phyloP scores from a whole-genome alignment of 2,797 vertebrate genomes.

The Enteromius argenteus region DNA sequence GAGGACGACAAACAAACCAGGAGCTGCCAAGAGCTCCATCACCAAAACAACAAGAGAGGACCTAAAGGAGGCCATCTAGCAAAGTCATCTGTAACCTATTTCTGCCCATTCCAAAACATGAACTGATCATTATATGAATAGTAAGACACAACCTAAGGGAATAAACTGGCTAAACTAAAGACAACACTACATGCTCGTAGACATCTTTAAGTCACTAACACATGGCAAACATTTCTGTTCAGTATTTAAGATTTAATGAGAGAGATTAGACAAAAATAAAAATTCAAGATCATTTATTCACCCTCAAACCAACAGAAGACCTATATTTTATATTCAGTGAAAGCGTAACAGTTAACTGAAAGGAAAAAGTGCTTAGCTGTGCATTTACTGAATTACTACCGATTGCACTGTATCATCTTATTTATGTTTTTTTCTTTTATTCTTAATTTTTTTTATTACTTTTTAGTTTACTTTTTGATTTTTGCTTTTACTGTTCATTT shows the following conservation, averaged over 20 bases:
- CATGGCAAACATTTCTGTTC: conserved; percentile 2
- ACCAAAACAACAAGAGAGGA: conserved; percentile 69
- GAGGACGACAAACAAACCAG: conserved; percentile 75
- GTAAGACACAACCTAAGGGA: background rate
- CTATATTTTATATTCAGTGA: background rate
- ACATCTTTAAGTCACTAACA: background rate
- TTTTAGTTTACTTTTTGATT: background rate
- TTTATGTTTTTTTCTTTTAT: background rate
- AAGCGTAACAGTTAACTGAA: background rate
- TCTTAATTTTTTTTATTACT: background rate
- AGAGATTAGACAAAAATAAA: background rate
- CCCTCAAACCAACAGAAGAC: background rate
- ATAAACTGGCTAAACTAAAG: background rate
- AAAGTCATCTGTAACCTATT: background rate
- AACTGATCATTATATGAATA: background rate
- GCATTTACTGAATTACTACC: background rate
- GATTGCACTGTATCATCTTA: background rate
- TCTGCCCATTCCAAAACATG: background rate
- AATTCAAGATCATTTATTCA: conserved; percentile 10
- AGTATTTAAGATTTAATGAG: background rate
- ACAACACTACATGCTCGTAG: background rate
- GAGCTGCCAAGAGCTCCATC: conserved; percentile 67
- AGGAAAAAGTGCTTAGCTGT: background rate
- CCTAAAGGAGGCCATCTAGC: conserved; percentile 57
- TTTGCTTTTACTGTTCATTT: background rate